Base-by-base conservation (phyloP, 2,113 vertebrate genomes). In the Scomber colias region DNA sequence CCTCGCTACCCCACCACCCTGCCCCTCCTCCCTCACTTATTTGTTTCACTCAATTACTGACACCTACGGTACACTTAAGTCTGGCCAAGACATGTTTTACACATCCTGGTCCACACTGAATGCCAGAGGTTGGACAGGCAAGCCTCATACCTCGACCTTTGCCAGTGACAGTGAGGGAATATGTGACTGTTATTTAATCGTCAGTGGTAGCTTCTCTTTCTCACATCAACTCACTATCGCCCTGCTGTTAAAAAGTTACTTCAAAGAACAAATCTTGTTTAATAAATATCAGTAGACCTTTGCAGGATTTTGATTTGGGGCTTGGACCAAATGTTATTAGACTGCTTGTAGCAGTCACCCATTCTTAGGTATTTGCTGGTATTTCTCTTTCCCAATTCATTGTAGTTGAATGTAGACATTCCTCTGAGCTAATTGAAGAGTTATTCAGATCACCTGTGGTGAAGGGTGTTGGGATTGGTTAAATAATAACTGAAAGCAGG, bases 51-150 rank as follows among this genome's bases (percentile, higher is more conserved):
- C 74, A 79, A 49, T 85, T 84, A 76, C 67, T 46, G 51, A 87
- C 79, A 80, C 65, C 70, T 54, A 68, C 35, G 0, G 83, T 71
- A 84, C 87, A 84, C 70, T 79, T 77, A 87, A 84, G 81, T 78
- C 68, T 74, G 35, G 61, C 77, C 57, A 76, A 60, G 69, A 61
- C 51, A 46, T 49, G 10, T 56, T 83, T 79, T 71, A 79, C 40
- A 5, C 78, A 44, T 49, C 60, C 70, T 24, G 2, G 30, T 30
- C 61, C 5, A n/a, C 13, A 11, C 0, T 77, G 55, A 85, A 81
- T 65, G 49, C 54, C 71, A 61, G 55, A 61, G 73, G 66, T 76
- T 53, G 46, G 55, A 71, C 45, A 40, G 57, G 14, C 35, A 57
- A 53, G 19, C 14, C 19, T 61, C 14, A 19, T 27, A 16, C 30